These are phyloP conservation scores for Andricus curvator DNA, from an alignment of 2,888 invertebrate genomes.

Conservation along the genomic window DNA sequence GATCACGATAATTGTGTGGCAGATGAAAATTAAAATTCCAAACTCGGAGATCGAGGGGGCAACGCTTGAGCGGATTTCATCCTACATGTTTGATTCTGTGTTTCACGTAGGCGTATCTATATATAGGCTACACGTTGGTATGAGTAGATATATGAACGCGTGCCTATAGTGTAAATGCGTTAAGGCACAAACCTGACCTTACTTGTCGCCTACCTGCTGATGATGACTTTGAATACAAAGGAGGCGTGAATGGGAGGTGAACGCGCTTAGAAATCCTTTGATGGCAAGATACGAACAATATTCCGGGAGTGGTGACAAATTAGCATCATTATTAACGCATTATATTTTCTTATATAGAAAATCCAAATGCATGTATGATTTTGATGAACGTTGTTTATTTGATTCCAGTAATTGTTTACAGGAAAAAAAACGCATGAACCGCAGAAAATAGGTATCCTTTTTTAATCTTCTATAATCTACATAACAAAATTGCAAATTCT, in stretches of 20 bases:
- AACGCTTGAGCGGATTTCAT: slow-evolving; percentile 23
- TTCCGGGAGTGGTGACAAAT: slow-evolving; percentile 16
- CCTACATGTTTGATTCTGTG: background rate
- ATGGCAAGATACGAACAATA: slow-evolving; percentile 10
- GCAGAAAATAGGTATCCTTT: background rate
- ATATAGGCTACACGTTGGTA: background rate
- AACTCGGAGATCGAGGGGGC: background rate
- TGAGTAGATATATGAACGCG: slow-evolving; percentile 3
- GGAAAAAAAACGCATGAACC: background rate
- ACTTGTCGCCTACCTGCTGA: slow-evolving; percentile 35
- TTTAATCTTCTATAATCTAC: too few relatives aligned
- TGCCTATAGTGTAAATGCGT: background rate
- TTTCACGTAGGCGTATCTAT: slow-evolving; percentile 4
- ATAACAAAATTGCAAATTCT: background rate
- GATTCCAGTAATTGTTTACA: too few relatives aligned
- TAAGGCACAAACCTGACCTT: slow-evolving; percentile 32
- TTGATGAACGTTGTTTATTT: background rate
- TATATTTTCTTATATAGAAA: background rate
- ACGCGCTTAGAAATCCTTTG: slow-evolving; percentile 32
- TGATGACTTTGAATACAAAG: slow-evolving; percentile 40
- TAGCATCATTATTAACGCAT: slow-evolving; percentile 12
- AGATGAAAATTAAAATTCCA: slow-evolving; percentile 17
- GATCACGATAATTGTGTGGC: slow-evolving; percentile 21
- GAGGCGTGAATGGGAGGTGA: slow-evolving; percentile 43
- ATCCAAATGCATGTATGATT: background rate